Percentiles rank a stretch among this genome's conserved stretches.
Conservation (phyloP, 2,113 vertebrate genomes). For the Tympanuchus pallidicinctus region DNA sequence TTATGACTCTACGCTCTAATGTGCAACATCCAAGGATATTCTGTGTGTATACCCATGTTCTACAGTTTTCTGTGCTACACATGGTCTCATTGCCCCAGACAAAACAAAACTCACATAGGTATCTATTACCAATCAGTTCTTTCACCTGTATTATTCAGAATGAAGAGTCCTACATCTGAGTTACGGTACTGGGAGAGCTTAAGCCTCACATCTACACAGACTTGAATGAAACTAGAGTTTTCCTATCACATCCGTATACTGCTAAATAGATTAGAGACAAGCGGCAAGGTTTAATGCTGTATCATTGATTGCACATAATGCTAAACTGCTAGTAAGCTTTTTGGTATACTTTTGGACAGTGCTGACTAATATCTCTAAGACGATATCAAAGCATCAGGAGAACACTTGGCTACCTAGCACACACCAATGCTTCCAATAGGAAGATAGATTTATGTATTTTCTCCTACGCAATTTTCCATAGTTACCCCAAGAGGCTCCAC, state of each 20-base stretch:
- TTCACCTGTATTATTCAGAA: not conserved
- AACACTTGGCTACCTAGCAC: not conserved
- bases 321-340: not conserved
- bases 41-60: rapidly evolving
- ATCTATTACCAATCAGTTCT: not conserved
- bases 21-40: not conserved
- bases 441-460: not conserved
- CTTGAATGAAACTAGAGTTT: not conserved
- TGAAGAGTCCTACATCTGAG: not conserved
- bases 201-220: not conserved
- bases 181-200: not conserved
- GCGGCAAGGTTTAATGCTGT: not conserved
- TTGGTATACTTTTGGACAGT: not conserved
- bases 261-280: not conserved
- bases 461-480: not conserved
- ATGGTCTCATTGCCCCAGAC: not conserved
- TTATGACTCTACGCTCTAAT: not conserved
- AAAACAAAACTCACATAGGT: not conserved
- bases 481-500: not conserved
- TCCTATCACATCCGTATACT: not conserved
- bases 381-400: not conserved
- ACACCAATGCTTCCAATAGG: not conserved
- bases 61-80: not conserved
- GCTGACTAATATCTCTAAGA: not conserved
- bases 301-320: not conserved